Base-by-base conservation (phyloP, 2,888 invertebrate species). In the Neoscelio sp. region DNA sequence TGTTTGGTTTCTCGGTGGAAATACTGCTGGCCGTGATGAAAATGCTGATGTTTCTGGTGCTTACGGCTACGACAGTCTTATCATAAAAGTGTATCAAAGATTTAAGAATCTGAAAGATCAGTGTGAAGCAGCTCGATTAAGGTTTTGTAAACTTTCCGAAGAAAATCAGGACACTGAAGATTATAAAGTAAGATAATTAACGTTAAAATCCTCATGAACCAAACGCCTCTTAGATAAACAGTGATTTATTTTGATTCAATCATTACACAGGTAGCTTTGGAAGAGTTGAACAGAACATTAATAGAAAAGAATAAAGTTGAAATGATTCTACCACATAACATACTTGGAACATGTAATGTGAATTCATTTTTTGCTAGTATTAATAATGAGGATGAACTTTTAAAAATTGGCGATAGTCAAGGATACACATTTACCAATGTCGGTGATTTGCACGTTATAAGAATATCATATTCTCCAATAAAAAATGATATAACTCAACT, bases 1-100 rank as follows among this genome's bases (percentile, higher is more conserved):
- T 15, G 88, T 87, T 20, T 88, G 87, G 87, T 85, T 88, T 56
- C 70, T 86, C 23, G 87, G 85, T 8, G 83, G 84, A 20, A 83
- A 82, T 67, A 85, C 87, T 17, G 46, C 74, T 20, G 88, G 87
- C 0, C 76, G 18, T 8, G 87, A 88, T 67, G 88, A 87, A 15
- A 87, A 87, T 71, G 82, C 83, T 7, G 18, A 42, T 4, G 82
- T 68, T 42, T 81, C 84, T 33, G 87, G 88, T 7, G 87, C 88
- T 33, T 87, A 82, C 46, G 85, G 85, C 7, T 87, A 88, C 58
- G 83, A 81, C n/a, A 84, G 80, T 23, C 78, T 87, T 10, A 74
- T 56, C 1, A 82, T 82, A 12, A 85, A 84, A 33, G 74, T 88
- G 56, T 82, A 84, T 56, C 78, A 83, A 30, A 56, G 80, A 60